Conservation (phyloP, 2,888 invertebrate species). For the Kuschelorhynchus macadamiae region DNA sequence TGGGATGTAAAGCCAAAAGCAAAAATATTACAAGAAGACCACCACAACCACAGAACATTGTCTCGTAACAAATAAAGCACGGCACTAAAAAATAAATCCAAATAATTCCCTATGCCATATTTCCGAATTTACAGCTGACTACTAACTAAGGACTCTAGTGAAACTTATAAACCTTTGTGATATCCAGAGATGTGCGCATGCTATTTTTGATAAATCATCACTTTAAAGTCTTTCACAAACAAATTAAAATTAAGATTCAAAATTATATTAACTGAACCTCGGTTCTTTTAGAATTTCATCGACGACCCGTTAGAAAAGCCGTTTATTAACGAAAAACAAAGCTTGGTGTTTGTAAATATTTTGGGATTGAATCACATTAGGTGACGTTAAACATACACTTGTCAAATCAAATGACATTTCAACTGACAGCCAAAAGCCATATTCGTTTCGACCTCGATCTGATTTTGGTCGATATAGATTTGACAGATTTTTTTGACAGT, state of each 20-base stretch:
- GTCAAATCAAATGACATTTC: too few species aligned
- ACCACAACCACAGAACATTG: slow-evolving; percentile 51
- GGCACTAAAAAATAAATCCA: slow-evolving; percentile 45
- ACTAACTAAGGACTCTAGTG: slow-evolving; percentile 40
- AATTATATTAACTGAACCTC: neutral
- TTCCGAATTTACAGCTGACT: slow-evolving; percentile 50
- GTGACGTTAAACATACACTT: too few species aligned
- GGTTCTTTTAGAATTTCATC: neutral
- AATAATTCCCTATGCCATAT: slow-evolving; percentile 47
- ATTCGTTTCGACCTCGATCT: too few species aligned
- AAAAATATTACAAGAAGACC: slow-evolving; percentile 74
- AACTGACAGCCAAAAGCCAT: too few species aligned
- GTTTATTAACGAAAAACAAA: neutral
- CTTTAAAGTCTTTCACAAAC: slow-evolving; percentile 1
- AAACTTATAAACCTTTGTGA: slow-evolving; percentile 45
- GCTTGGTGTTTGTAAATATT: slow-evolving; percentile 35
- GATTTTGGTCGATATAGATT: too few species aligned
- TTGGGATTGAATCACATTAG: slow-evolving; percentile 15
- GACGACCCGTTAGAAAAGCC: neutral
- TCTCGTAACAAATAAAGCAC: slow-evolving; percentile 40
- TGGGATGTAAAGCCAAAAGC: slow-evolving; percentile 78
- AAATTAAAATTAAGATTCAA: slow-evolving; percentile 2
- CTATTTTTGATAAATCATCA: slow-evolving; percentile 34
- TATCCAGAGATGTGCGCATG: slow-evolving; percentile 41
- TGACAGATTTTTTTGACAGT: too few species aligned